Percentiles rank a stretch among this genome's conserved stretches.
Conservation (phyloP, 2,797 vertebrate species). For the Phalloptychus januarius region DNA sequence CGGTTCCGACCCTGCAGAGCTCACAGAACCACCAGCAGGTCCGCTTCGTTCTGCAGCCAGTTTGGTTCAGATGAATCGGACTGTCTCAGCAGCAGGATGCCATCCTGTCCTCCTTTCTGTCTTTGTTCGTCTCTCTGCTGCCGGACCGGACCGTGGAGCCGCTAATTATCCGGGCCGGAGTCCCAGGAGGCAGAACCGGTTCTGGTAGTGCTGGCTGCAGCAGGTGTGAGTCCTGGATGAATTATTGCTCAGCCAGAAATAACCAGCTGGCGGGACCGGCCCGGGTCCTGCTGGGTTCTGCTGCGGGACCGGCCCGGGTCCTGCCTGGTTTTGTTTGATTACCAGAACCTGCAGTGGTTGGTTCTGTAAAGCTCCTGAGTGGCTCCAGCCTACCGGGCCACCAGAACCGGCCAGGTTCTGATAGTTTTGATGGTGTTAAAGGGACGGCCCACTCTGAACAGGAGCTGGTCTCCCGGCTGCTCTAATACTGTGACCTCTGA, state of each 20-base stretch:
- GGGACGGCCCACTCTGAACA: constrained; percentile 4
- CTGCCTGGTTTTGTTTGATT: no score
- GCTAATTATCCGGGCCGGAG: constrained; percentile 5
- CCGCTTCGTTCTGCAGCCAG: not conserved
- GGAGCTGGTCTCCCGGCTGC: not conserved
- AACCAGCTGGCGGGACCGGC: constrained; percentile 25
- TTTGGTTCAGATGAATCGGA: not conserved
- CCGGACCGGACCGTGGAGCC: not conserved
- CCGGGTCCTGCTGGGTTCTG: constrained; percentile 35
- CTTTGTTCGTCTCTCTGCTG: constrained; percentile 22
- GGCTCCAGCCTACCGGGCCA: no score
- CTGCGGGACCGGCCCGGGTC: not conserved
- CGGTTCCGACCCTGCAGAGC: not conserved
- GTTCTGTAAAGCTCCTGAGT: no score
- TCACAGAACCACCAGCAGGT: not conserved
- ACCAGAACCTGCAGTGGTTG: no score
- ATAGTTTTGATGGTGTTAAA: no score
- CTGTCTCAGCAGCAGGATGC: not conserved
- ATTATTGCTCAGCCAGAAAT: constrained; percentile 53
- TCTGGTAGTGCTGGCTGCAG: not conserved
- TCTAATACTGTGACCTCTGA: constrained; percentile 38
- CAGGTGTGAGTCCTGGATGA: constrained; percentile 45
- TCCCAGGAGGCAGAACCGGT: not conserved
- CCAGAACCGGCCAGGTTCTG: no score
- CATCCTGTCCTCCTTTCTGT: constrained; percentile 3